Base-by-base conservation (phyloP, 92 coral and sea anemone species). In the Epizoanthus ramosus region DNA sequence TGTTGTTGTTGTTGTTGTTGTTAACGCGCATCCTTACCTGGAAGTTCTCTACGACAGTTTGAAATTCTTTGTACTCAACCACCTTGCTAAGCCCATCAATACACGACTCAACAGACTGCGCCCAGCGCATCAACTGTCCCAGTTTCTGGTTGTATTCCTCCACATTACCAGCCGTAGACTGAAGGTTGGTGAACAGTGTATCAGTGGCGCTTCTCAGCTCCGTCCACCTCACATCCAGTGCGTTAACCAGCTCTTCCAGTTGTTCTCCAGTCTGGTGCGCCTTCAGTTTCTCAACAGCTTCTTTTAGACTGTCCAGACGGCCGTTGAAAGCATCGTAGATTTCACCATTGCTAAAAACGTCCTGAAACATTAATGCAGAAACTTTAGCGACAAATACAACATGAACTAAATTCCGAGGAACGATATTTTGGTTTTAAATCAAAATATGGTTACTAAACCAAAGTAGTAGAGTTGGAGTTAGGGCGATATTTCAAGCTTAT, bases 111-210 rank as follows among this genome's bases (percentile, higher is more conserved):
- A 83, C 39, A 19, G 85, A 89, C 18, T 84, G 84, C 1, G 85
- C 93, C 93, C 94, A 88, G 31, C 58, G 60, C 18, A 71, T 87
- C 53, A 93, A 35, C 60, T 74, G 63, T 37, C 63, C 68, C 21
- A 86, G 80, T 19, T 72, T 87, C 57, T 91, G 89, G 12, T 89
- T 87, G 60, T 91, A 93, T 24, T 86, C 90, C 68, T 80, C 71
- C 63, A 80, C 88, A 39, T 79, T 88, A 37, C 83, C 83, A 23
- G 93, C 95, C n/a, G 91, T 89, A 45, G 87, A 77, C 75, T 91
- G 87, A 39, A 93, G 83, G 37, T 66, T 81, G 37, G 75, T 70
- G 8, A 83, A 81, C 77, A 90, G 84, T 28, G 57, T 86, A 71
- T 87, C 89, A 37, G 86, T 82, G 60, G 85, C 81, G 14, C n/a